A percentile compares a stretch with the other conserved stretches of the same genome.
These are phyloP conservation scores for Apostichopus parvimensis DNA, from an alignment of 35 echinoderm and acorn worm genomes.

Conservation along the genomic window DNA sequence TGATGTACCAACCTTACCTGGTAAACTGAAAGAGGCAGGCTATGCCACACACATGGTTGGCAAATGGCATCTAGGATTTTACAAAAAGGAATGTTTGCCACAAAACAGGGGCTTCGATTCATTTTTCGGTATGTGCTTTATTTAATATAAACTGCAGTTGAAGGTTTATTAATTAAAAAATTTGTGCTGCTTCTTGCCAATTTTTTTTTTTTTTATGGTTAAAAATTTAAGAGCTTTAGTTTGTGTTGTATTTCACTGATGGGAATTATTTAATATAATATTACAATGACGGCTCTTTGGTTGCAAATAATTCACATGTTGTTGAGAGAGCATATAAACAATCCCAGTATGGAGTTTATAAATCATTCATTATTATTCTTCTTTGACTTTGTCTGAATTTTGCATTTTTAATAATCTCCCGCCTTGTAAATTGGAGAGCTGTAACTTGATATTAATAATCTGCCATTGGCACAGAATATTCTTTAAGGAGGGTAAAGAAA, in stretches of 20 bases:
- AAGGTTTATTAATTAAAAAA: neutral
- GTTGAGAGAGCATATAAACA: no score
- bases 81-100: conserved; percentile 87
- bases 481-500: no score
- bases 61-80: conserved; percentile 97
- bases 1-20: conserved; percentile 77
- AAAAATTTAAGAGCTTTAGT: neutral
- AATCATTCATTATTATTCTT: no score
- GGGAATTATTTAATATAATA: neutral
- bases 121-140: conserved; percentile 71
- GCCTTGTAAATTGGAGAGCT: no score
- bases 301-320: no score
- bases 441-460: no score
- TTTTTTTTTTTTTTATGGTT: neutral
- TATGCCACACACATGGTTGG: conserved; percentile 90
- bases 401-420: no score
- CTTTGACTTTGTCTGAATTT: no score
- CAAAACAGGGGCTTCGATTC: conserved; percentile 91
- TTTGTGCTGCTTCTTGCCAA: neutral
- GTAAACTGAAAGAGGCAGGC: conserved; percentile 70
- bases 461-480: no score
- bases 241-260: neutral
- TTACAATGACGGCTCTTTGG: neutral
- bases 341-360: no score
- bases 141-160: no score